Conservation (phyloP, 1,140 invertebrate genomes). For the Whitmania pigra region DNA sequence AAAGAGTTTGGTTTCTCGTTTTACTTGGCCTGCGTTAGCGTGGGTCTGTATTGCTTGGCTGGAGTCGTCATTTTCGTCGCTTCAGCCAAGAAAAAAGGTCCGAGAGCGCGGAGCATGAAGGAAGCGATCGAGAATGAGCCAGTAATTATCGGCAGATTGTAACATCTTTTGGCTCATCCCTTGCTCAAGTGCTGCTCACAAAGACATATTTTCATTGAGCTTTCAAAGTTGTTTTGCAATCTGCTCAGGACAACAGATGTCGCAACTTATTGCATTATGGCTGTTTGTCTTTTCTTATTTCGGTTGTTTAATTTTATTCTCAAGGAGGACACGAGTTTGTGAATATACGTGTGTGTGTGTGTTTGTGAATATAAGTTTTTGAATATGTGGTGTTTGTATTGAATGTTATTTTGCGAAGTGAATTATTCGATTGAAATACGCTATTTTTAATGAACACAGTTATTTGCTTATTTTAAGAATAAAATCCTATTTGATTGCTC, state of each 20-base stretch:
- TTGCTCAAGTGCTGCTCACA: neutral
- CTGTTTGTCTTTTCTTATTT: neutral
- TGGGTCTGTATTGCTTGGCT: conserved; percentile 56
- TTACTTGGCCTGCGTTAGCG: conserved; percentile 65
- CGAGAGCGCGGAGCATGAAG: conserved; percentile 53
- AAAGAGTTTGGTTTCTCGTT: conserved; percentile 50
- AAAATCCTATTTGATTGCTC: too few relatives aligned
- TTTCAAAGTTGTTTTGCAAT: neutral
- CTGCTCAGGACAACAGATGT: neutral
- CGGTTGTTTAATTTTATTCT: neutral
- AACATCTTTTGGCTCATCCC: neutral
- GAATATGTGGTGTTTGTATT: neutral
- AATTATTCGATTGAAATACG: too few relatives aligned
- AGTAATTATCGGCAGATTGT: conserved; percentile 59
- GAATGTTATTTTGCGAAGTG: too few relatives aligned
- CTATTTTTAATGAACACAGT: too few relatives aligned
- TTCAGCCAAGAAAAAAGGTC: conserved; percentile 58
- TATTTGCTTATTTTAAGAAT: too few relatives aligned
- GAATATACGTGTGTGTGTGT: neutral
- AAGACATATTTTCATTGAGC: neutral
- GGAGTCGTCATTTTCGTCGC: conserved; percentile 62
- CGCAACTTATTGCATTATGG: neutral
- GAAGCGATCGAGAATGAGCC: conserved; percentile 72
- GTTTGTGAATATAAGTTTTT: neutral
- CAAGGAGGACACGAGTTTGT: neutral